These are phyloP conservation scores for Corythornis vintsioides DNA, from an alignment of 2,113 vertebrate genomes.

Conservation along the genomic window DNA sequence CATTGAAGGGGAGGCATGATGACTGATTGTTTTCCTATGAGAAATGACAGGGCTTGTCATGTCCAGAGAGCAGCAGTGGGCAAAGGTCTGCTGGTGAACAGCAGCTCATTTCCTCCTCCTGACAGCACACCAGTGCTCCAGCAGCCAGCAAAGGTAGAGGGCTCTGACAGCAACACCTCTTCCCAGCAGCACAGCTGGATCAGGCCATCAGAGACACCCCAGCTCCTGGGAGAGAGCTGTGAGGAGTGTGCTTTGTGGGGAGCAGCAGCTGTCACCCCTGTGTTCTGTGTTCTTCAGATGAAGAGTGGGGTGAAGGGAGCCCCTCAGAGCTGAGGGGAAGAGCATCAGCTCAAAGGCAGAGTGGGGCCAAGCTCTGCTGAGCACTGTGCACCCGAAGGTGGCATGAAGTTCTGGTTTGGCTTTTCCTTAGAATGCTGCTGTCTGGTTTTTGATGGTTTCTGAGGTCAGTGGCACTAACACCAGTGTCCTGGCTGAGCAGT, in stretches of 20 bases:
- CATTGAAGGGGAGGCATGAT: conserved; percentile 6
- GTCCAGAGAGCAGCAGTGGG: not conserved
- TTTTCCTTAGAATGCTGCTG: not conserved
- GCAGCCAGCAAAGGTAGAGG: conserved; percentile 28
- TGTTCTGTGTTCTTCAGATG: not conserved
- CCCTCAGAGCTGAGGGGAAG: not conserved
- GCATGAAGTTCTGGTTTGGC: not conserved
- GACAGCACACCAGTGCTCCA: conserved; percentile 37
- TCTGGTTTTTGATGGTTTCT: not conserved
- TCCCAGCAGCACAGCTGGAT: not conserved
- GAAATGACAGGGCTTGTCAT: conserved; percentile 54
- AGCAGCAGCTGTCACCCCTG: not conserved
- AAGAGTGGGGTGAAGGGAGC: not conserved
- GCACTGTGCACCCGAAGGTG: not conserved
- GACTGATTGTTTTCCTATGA: conserved; percentile 45
- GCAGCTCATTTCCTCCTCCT: conserved; percentile 15
- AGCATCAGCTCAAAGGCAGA: not conserved
- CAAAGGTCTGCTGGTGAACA: conserved; percentile 50
- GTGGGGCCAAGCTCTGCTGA: not conserved
- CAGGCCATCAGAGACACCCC: not conserved
- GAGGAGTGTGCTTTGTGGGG: not conserved
- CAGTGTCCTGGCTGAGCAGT: not conserved
- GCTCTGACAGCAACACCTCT: conserved; percentile 16
- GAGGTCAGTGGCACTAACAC: not conserved
- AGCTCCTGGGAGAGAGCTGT: not conserved